phyloP scores from a whole-genome alignment of 2,888 invertebrate species.

The Hemaris fuciformis region DNA sequence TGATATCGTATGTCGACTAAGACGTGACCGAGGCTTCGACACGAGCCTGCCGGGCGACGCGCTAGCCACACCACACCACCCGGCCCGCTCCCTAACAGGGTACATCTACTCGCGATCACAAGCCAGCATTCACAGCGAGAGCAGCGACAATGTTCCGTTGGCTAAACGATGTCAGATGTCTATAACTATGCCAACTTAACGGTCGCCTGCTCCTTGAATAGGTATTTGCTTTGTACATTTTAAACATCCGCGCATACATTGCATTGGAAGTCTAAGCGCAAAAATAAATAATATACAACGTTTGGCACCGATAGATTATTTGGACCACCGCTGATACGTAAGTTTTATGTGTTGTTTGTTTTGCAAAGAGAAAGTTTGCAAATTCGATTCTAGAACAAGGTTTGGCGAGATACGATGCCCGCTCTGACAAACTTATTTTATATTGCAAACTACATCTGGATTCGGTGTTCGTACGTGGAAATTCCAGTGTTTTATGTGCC shows the following conservation, averaged over 20 bases:
- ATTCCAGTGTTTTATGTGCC: too few relatives aligned
- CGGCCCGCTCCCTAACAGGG: not conserved
- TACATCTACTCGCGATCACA: conserved; percentile 9
- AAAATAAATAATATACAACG: conserved; percentile 14
- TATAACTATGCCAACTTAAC: conserved; percentile 68
- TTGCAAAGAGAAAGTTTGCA: conserved; percentile 15
- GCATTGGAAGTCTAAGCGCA: conserved; percentile 10
- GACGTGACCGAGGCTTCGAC: not conserved
- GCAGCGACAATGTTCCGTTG: conserved; percentile 37
- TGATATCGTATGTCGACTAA: conserved; percentile 9
- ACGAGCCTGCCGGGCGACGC: not conserved
- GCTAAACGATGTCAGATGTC: conserved; percentile 58
- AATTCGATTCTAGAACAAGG: conserved; percentile 5
- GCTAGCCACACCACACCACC: too few relatives aligned
- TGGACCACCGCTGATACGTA: conserved; percentile 11
- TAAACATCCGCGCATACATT: conserved; percentile 20
- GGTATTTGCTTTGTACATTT: conserved; percentile 55
- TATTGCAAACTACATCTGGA: not conserved
- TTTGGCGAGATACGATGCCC: conserved; percentile 2
- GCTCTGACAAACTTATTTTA: not conserved
- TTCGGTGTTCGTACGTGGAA: too few relatives aligned
- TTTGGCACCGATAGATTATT: conserved; percentile 13
- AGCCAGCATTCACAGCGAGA: not conserved
- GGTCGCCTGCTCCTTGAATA: conserved; percentile 46
- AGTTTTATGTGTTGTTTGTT: conserved; percentile 9